Conservation (phyloP, 2,888 invertebrate genomes). For the Sussaba pulchella region DNA sequence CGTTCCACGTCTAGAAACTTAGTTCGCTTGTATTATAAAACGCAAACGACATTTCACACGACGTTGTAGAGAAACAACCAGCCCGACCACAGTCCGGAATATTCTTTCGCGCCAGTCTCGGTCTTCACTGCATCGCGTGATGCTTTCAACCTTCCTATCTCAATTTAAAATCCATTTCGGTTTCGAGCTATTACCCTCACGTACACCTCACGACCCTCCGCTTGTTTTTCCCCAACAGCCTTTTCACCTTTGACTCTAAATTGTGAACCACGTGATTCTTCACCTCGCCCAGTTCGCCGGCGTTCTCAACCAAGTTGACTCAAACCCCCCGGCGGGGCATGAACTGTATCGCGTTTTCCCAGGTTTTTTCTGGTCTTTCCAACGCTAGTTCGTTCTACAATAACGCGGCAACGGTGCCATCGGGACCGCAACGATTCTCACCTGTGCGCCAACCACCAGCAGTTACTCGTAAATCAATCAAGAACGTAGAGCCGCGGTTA, state of each 20-base stretch:
- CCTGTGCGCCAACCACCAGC: slow-evolving; percentile 61
- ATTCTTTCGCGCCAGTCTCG: slow-evolving; percentile 16
- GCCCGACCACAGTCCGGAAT: not conserved
- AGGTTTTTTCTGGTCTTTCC: slow-evolving; percentile 18
- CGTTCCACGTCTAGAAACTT: slow-evolving; percentile 41
- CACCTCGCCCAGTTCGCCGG: not conserved
- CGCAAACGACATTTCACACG: not conserved
- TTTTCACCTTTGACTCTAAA: not conserved
- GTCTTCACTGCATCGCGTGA: slow-evolving; percentile 38
- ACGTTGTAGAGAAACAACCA: not conserved
- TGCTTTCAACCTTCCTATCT: slow-evolving; percentile 45
- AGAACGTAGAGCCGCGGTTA: slow-evolving; percentile 60
- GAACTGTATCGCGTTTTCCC: slow-evolving; percentile 27
- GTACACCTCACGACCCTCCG: not conserved
- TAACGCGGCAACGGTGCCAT: slow-evolving; percentile 17
- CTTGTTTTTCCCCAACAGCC: not conserved
- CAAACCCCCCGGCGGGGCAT: not conserved
- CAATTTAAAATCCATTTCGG: slow-evolving; percentile 55
- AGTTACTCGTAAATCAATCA: slow-evolving; percentile 70
- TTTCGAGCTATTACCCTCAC: slow-evolving; percentile 35
- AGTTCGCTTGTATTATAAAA: slow-evolving; percentile 21
- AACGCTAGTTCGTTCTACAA: slow-evolving; percentile 35
- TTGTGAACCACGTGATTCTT: slow-evolving; percentile 1
- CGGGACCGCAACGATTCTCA: slow-evolving; percentile 65
- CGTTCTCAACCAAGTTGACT: slow-evolving; percentile 16